A percentile compares a stretch with the other conserved stretches of the same genome.
Conservation (phyloP, 35 echinoderm and acorn worm species). For the Heliocidaris erythrogramma region DNA sequence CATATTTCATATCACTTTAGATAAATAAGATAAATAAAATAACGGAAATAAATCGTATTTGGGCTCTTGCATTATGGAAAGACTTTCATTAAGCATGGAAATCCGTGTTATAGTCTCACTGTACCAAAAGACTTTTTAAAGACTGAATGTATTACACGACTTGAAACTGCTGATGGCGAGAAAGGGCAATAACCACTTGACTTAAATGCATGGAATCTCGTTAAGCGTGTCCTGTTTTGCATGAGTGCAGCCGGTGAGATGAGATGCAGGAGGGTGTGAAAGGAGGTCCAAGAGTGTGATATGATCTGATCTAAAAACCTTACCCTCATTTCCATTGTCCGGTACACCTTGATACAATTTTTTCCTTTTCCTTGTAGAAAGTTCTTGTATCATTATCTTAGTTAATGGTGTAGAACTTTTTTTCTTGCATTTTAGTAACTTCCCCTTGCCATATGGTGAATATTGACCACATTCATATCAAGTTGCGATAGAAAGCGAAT, state of each 20-base stretch:
- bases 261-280: background rate
- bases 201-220: background rate
- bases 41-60: no score
- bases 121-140: no score
- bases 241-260: background rate
- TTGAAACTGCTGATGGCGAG: background rate
- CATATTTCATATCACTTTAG: no score
- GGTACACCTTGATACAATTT: background rate
- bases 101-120: no score
- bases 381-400: background rate
- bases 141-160: background rate
- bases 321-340: background rate
- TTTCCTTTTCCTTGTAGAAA: background rate
- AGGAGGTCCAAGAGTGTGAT: background rate
- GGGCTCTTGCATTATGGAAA: no score
- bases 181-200: conserved; percentile 3
- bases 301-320: background rate
- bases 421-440: no score
- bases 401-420: no score
- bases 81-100: no score
- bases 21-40: no score
- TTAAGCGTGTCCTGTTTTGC: background rate
- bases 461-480: no score
- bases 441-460: no score
- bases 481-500: no score